Percentiles rank a stretch among this genome's conserved stretches.
Conservation (phyloP, 1,140 invertebrate species). For the Meteorus sp. region DNA sequence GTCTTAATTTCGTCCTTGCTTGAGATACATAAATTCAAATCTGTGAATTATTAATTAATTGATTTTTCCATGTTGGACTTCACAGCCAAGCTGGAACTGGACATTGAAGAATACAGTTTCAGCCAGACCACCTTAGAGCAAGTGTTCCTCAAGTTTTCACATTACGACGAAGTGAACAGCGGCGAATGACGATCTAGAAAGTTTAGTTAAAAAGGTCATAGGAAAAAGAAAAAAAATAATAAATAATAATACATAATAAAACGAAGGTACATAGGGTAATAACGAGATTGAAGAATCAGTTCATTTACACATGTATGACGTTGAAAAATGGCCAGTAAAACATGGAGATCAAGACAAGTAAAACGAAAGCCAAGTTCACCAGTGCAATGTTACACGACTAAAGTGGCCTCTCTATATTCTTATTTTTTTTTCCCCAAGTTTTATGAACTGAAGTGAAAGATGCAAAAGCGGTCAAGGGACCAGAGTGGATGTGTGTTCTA, state of each 20-base stretch:
- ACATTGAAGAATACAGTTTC: conserved; percentile 82
- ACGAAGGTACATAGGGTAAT: neutral
- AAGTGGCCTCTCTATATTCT: conserved; percentile 2
- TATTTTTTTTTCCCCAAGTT: conserved; percentile 7
- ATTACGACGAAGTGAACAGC: conserved; percentile 66
- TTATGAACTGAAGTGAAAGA: neutral
- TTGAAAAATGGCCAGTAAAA: too few species aligned
- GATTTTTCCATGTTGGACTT: too few species aligned
- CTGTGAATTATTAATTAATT: neutral
- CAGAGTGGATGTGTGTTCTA: conserved; percentile 33
- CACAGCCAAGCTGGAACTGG: conserved; percentile 73
- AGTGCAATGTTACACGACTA: neutral
- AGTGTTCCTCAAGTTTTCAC: conserved; percentile 84
- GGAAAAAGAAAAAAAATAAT: neutral
- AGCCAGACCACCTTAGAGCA: conserved; percentile 85
- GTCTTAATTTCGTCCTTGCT: neutral
- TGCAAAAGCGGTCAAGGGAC: conserved; percentile 25
- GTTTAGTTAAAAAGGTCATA: conserved; percentile 16
- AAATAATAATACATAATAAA: neutral
- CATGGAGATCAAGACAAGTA: too few species aligned
- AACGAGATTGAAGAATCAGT: neutral
- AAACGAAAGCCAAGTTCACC: neutral
- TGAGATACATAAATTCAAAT: neutral
- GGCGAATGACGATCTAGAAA: conserved; percentile 46
- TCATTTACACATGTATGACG: too few species aligned